These are phyloP conservation scores for Eubasilissa regina DNA, from an alignment of 1,140 invertebrate species.

Conservation along the genomic window DNA sequence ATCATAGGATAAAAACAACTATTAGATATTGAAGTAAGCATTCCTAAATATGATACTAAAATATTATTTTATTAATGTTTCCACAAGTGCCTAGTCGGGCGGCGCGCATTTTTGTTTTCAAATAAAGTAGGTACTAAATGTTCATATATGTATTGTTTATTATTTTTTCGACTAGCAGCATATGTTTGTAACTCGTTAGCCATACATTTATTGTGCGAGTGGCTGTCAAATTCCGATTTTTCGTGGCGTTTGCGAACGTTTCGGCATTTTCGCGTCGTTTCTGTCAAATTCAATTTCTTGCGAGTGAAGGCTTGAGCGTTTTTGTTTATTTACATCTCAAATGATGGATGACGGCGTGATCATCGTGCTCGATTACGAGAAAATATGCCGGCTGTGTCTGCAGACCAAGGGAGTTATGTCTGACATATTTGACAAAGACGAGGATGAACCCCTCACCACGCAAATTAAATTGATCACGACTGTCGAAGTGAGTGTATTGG, in stretches of 20 bases:
- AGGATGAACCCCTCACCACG: slow-evolving; percentile 42
- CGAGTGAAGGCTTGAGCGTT: neutral
- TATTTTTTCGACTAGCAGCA: no score
- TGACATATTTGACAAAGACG: slow-evolving; percentile 52
- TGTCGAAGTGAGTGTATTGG: slow-evolving; percentile 41
- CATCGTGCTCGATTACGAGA: slow-evolving; percentile 58
- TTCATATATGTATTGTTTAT: no score
- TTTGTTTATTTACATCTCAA: neutral
- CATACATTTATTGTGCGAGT: neutral
- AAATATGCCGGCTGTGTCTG: slow-evolving; percentile 58
- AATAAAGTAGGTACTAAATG: no score
- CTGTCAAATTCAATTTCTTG: slow-evolving; percentile 49
- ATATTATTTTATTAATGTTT: no score
- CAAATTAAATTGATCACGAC: slow-evolving; percentile 51
- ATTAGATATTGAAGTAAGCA: no score
- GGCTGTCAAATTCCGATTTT: slow-evolving; percentile 20
- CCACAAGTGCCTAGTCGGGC: no score
- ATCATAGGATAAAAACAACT: no score
- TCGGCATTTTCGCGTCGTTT: slow-evolving; percentile 45
- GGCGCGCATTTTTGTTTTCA: no score
- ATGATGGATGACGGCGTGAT: slow-evolving; percentile 53
- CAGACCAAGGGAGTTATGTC: slow-evolving; percentile 55
- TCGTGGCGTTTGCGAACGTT: slow-evolving; percentile 49
- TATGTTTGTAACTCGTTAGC: neutral
- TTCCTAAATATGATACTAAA: no score